phyloP scores from a whole-genome alignment of 2,888 invertebrate species.

The Drosophila siamana region DNA sequence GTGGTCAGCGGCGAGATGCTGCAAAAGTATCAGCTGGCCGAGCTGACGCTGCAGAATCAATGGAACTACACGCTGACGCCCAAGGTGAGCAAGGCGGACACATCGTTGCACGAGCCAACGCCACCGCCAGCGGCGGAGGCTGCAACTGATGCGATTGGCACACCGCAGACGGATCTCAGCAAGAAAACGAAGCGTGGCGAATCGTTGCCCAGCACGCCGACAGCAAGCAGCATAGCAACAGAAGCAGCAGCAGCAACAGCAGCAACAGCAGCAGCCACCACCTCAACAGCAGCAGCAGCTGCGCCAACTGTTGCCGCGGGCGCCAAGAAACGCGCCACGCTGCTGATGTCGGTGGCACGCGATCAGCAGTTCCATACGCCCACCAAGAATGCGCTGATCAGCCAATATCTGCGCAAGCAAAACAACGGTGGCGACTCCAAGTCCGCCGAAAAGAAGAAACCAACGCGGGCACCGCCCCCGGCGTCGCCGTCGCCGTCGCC shows the following conservation, averaged over 20 bases:
- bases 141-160: neutral
- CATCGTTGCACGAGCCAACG: constrained; percentile 25
- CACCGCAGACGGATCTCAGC: constrained; percentile 17
- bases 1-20: constrained; percentile 87
- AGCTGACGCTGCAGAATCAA: constrained; percentile 86
- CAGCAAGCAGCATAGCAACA: constrained; percentile 3
- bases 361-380: constrained; percentile 80
- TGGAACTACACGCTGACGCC: constrained; percentile 87
- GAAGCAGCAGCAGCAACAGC: neutral
- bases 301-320: constrained; percentile 5
- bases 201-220: constrained; percentile 36
- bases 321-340: constrained; percentile 82
- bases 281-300: neutral
- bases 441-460: constrained; percentile 10
- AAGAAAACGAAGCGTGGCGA: constrained; percentile 14
- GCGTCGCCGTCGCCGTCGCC: neutral
- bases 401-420: constrained; percentile 85
- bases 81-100: constrained; percentile 53
- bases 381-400: constrained; percentile 85
- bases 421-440: constrained; percentile 37
- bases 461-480: neutral
- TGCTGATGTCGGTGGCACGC: constrained; percentile 84
- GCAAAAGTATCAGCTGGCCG: constrained; percentile 86
- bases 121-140: constrained; percentile 9
- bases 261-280: neutral